Conservation (phyloP, 1,140 invertebrate species). For the Mactra quadrangularis region DNA sequence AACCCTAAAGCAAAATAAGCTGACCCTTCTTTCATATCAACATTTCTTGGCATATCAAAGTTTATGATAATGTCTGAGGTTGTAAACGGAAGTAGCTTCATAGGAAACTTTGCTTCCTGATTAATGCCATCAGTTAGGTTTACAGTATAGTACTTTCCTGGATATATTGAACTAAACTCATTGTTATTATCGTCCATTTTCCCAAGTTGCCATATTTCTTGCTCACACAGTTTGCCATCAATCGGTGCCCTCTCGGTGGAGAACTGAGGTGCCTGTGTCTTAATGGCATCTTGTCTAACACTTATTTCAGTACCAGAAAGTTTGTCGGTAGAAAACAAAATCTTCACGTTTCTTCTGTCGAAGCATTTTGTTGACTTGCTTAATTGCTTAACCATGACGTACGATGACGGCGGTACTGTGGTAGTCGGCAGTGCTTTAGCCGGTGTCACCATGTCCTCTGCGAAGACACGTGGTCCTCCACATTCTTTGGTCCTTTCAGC, state of each 20-base stretch:
- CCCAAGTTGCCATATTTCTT: constrained; percentile 50
- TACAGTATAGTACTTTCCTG: constrained; percentile 12
- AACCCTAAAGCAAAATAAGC: constrained; percentile 45
- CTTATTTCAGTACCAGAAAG: constrained; percentile 17
- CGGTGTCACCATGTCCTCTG: no score
- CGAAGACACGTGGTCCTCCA: neutral
- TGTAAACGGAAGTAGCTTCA: constrained; percentile 43
- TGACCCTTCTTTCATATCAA: constrained; percentile 46
- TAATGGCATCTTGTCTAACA: constrained; percentile 4
- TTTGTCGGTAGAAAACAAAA: constrained; percentile 31
- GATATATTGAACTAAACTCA: constrained; percentile 48
- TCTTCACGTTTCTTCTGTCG: constrained; percentile 40
- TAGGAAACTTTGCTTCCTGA: constrained; percentile 30
- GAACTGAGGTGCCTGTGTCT: neutral
- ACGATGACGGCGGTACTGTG: constrained; percentile 27
- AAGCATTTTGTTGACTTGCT: constrained; percentile 32
- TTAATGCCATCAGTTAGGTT: constrained; percentile 26
- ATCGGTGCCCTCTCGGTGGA: neutral
- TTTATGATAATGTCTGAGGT: constrained; percentile 51
- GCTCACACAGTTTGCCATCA: constrained; percentile 24
- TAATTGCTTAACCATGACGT: constrained; percentile 17
- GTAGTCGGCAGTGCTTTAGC: constrained; percentile 1
- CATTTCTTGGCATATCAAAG: neutral
- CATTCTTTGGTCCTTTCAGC: neutral
- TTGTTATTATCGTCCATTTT: constrained; percentile 37